Base-by-base conservation (phyloP, 2,797 vertebrate genomes). In the Chaunax sp. region DNA sequence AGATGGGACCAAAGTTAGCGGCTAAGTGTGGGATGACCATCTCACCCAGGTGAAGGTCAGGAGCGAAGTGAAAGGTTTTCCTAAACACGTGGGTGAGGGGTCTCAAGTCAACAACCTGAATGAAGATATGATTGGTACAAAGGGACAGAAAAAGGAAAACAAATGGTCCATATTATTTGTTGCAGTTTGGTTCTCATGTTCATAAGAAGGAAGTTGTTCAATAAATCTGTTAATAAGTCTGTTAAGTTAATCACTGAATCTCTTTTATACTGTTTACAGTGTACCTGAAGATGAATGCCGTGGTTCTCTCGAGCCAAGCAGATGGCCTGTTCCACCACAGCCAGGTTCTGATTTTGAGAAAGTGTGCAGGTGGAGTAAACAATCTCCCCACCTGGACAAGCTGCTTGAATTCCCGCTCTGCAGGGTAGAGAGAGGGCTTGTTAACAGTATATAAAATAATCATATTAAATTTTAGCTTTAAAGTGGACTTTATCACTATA, bases 1-100 rank as follows among this genome's bases (percentile, higher is more conserved):
- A 99, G 89, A 94, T 94, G 14, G 98, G 98, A 38, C 97, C 98
- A 55, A 98, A 99, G 92, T 99, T 99, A 67, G 97, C 95, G 0
- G 92, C 89, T 60, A 99, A 91, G 84, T 98, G 96, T 8, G 98
- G 97, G 40, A 99, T 81, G 50, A 98, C 94, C 58, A 99, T 93
- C 76, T 96, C 95, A 40, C 98, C 97, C n/a, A 97, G 59, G 9
- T 76, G 87, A 71, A 95, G 93, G 12, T 89, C 87, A 0, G 88
- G 72, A 53, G 94, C 94, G 19, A 99, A 99, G 85, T 84, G 90
- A 87, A 99, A 99, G 0, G 96, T 97, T 74, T 94, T 91, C 64
- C 87, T 83, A 85, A 97, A 97, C 75, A 92, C 87, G 0, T 18
- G 85, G 6, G 85, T 80, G 52, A 99, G 91, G 57, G 87, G 75